A percentile compares a stretch with the other conserved stretches of the same genome.
Evolutionary conservation across 1,140 invertebrate genomes (phyloP).

Genomic region (Belonocnema kinseyi): DNA sequence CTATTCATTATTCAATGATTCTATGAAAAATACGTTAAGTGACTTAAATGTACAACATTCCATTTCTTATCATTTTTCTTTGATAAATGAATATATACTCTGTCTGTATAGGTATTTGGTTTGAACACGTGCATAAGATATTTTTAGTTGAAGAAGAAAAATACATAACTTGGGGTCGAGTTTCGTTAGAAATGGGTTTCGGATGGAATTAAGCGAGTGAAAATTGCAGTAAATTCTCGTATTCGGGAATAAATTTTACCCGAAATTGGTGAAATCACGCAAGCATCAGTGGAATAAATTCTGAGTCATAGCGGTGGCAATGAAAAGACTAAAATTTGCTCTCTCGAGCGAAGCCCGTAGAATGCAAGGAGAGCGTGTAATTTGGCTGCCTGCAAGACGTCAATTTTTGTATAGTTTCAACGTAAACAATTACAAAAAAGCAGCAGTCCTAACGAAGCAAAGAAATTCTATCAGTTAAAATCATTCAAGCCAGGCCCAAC

Average conservation of each 20-base stretch:
- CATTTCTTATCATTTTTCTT: background rate
- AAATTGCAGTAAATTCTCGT: background rate
- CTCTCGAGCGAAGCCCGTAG: slow-evolving; percentile 5
- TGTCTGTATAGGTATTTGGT: background rate
- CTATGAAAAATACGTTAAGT: background rate
- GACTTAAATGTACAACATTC: background rate
- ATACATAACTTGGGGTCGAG: background rate
- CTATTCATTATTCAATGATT: background rate
- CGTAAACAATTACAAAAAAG: background rate
- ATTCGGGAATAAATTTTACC: slow-evolving; percentile 16
- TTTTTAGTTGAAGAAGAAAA: slow-evolving; percentile 7
- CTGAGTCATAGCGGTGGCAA: slow-evolving; percentile 21
- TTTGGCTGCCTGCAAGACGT: slow-evolving; percentile 14
- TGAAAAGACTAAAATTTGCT: slow-evolving; percentile 25
- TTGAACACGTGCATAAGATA: background rate
- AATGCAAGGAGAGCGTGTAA: slow-evolving; percentile 29
- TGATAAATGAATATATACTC: background rate
- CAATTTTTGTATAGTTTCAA: slow-evolving; percentile 24
- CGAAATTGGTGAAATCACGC: slow-evolving; percentile 18
- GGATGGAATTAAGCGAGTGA: slow-evolving; percentile 5
- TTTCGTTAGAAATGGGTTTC: slow-evolving; percentile 7
- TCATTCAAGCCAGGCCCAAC: background rate
- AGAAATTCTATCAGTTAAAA: background rate
- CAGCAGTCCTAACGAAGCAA: background rate
- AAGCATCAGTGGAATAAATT: slow-evolving; percentile 2